Percentiles rank a stretch among this genome's conserved stretches.
phyloP scores from a whole-genome alignment of 1,140 invertebrate genomes.

The Orius laevigatus region DNA sequence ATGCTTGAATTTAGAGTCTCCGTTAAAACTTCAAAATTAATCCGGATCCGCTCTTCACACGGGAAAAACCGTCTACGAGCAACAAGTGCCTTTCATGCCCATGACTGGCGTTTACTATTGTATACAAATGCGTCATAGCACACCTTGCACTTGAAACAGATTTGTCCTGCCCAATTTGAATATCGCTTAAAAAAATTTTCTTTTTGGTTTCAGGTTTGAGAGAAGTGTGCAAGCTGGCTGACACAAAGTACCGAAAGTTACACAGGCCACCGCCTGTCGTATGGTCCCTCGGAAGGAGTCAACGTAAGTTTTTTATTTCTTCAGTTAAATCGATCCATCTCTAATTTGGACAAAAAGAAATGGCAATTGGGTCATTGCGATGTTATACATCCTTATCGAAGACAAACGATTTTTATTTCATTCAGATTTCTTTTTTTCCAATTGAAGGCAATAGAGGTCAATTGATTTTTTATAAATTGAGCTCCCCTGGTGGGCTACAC shows the following conservation, averaged over 20 bases:
- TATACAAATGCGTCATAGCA: no score
- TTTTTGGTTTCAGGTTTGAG: conserved; percentile 8
- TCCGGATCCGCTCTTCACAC: no score
- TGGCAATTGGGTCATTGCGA: no score
- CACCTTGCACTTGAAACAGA: no score
- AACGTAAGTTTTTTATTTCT: not conserved
- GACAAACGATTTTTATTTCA: not conserved
- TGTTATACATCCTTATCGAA: not conserved
- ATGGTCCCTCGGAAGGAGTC: conserved; percentile 8
- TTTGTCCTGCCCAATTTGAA: no score
- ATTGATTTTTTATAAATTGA: not conserved
- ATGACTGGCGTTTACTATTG: no score
- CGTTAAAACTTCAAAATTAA: no score
- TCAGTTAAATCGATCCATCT: not conserved
- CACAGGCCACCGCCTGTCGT: conserved; percentile 8
- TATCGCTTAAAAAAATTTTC: not conserved
- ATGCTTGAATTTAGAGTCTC: no score
- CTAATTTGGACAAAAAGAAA: not conserved
- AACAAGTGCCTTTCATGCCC: no score
- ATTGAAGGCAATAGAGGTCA: not conserved
- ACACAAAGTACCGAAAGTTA: conserved; percentile 1
- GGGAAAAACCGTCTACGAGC: no score
- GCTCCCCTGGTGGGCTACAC: not conserved
- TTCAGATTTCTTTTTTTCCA: not conserved
- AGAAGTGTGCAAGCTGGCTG: conserved; percentile 9